Evolutionary conservation across 1,140 invertebrate species (phyloP), one percentile per base, ranked within the genome.

Genomic region (Sipha flava): DNA sequence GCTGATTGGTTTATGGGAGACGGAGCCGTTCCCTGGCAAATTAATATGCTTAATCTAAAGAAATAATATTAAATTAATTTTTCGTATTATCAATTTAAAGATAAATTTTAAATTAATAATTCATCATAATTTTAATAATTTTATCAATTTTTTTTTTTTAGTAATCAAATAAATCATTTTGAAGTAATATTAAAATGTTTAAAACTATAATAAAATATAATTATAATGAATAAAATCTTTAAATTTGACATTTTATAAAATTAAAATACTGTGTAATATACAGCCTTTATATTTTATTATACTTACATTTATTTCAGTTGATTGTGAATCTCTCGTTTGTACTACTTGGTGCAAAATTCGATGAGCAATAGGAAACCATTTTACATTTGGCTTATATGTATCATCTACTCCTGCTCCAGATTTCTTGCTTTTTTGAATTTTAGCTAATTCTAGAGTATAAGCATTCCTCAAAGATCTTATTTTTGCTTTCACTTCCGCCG

Each of bases 341-440:
- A 59, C 54, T 59, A 59, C 54, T 59, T 59, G 54, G 54, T 59
- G 54, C 2, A 59, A 59, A 66, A 66, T 37, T 66, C 62, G 18
- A 66, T 40, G 62, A 66, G n/a, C 62, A 66, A 66, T 66, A 14
- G 62, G 34, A 66, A 66, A 40, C 62, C 34, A 66, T 66, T 40
- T 40, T 23, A 66, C 62, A 66, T 66, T 66, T 66, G 62, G 37
- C 34, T 66, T 66, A 66, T 66, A 40, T 66, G n/a, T 66, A 40
- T 70, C 34, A 68, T 68, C 64, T 45, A 68, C 12, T 4, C 64
- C 64, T 43, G 64, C 64, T 68, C 64, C 64, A 68, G 64, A 68
- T 68, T 45, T 68, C 64, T 68, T 68, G 64, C 34, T 68, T 40
- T 68, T 68, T 68, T 68, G 10, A 68, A 68, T 68, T 62, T 68